These are phyloP conservation scores for Tetrapedia diversipes DNA, from an alignment of 2,888 invertebrate species.

Conservation along the genomic window DNA sequence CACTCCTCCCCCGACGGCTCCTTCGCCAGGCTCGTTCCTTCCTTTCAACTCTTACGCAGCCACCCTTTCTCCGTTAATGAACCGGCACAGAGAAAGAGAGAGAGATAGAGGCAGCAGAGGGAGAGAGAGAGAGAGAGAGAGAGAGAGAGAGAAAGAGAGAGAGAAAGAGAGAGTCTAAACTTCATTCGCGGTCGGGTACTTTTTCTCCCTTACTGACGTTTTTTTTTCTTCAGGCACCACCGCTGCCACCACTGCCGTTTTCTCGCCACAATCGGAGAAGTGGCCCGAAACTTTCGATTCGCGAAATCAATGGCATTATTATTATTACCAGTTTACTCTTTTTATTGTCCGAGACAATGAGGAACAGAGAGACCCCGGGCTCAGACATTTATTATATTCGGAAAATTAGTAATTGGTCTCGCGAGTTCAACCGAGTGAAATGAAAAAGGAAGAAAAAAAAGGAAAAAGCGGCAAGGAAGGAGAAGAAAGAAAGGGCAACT, in stretches of 20 bases:
- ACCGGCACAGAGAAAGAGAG: slow-evolving; percentile 59
- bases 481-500: slow-evolving; percentile 13
- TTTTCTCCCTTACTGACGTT: slow-evolving; percentile 48
- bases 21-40: slow-evolving; percentile 37
- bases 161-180: slow-evolving; percentile 65
- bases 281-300: slow-evolving; percentile 70
- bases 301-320: slow-evolving; percentile 73
- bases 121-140: not conserved
- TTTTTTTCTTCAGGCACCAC: no score
- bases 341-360: slow-evolving; percentile 59
- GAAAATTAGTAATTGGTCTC: slow-evolving; percentile 61
- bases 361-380: slow-evolving; percentile 25
- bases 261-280: slow-evolving; percentile 72
- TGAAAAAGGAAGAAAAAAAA: not conserved
- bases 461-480: not conserved
- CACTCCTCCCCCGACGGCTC: slow-evolving; percentile 13
- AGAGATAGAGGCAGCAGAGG: no score
- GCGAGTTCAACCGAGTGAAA: slow-evolving; percentile 33
- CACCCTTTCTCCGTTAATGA: slow-evolving; percentile 74
- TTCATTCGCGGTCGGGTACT: slow-evolving; percentile 53
- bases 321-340: slow-evolving; percentile 70
- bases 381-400: slow-evolving; percentile 51
- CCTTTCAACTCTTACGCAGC: slow-evolving; percentile 68
- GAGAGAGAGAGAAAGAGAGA: slow-evolving; percentile 7
- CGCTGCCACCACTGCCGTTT: slow-evolving; percentile 52